Percentiles rank a stretch among this genome's conserved stretches.
Evolutionary conservation across 2,113 vertebrate species (phyloP).

Genomic region (Theropithecus gelada): DNA sequence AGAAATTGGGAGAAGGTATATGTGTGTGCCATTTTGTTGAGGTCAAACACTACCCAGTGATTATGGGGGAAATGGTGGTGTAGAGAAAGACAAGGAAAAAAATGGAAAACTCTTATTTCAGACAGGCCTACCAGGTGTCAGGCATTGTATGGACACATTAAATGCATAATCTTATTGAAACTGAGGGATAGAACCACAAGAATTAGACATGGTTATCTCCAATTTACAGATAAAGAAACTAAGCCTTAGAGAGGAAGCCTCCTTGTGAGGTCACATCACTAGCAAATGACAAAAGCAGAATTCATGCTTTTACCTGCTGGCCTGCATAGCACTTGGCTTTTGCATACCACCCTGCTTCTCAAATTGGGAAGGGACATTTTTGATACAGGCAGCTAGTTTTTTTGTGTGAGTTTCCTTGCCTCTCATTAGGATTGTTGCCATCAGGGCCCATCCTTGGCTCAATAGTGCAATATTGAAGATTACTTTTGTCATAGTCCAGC

Average conservation of each 20-base stretch:
- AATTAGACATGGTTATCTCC: not conserved
- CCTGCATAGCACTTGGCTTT: not conserved
- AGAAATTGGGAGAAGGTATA: not conserved
- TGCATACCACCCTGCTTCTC: not conserved
- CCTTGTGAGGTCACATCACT: not conserved
- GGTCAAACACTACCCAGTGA: not conserved
- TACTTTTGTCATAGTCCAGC: not conserved
- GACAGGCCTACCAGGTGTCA: not conserved
- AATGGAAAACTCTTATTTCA: not conserved
- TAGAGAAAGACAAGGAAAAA: constrained; percentile 11
- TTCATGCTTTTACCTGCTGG: not conserved
- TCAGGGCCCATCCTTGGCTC: not conserved
- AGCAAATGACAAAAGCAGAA: not conserved
- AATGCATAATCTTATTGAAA: not conserved
- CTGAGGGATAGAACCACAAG: not conserved
- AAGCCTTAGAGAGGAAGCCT: not conserved
- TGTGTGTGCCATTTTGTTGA: not conserved
- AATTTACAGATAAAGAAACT: not conserved
- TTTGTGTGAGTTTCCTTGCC: not conserved
- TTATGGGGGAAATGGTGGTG: not conserved
- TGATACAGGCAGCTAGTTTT: not conserved
- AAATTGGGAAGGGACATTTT: not conserved
- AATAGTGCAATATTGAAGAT: not conserved
- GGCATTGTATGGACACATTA: too few relatives aligned
- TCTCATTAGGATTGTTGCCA: not conserved